A percentile compares a stretch with the other conserved stretches of the same genome.
phyloP scores from a whole-genome alignment of 2,113 vertebrate species.

The Microcebus tavaratra region DNA sequence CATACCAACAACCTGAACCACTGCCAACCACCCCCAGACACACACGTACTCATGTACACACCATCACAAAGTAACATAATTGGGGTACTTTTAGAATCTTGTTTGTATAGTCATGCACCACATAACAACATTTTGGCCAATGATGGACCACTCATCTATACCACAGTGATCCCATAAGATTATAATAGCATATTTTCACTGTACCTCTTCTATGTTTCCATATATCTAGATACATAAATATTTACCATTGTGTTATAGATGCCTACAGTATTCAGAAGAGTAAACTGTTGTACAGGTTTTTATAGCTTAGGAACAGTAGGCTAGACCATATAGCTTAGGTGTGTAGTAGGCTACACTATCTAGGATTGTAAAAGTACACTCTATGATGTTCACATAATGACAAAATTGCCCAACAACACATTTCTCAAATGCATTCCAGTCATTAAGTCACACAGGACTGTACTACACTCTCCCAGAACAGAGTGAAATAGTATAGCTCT shows the following conservation, averaged over 20 bases:
- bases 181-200: not conserved
- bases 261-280: not conserved
- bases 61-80: not conserved
- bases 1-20: not conserved
- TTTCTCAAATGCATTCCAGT: not conserved
- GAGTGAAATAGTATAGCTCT: not conserved
- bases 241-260: not conserved
- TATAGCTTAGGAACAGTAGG: not conserved
- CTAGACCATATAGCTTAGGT: no score
- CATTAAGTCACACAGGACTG: not conserved
- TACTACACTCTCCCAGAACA: not conserved
- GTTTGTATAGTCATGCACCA: not conserved
- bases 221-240: not conserved
- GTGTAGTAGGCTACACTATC: not conserved
- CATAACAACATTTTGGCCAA: not conserved
- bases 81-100: not conserved
- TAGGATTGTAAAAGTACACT: not conserved
- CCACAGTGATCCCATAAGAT: not conserved
- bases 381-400: not conserved
- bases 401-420: not conserved
- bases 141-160: not conserved
- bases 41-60: not conserved
- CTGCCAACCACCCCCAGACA: not conserved
- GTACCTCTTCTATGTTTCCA: not conserved
- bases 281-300: not conserved